A percentile compares a stretch with the other conserved stretches of the same genome.
These are phyloP conservation scores for Aleadryas rufinucha DNA, from an alignment of 2,113 vertebrate species.

Conservation along the genomic window DNA sequence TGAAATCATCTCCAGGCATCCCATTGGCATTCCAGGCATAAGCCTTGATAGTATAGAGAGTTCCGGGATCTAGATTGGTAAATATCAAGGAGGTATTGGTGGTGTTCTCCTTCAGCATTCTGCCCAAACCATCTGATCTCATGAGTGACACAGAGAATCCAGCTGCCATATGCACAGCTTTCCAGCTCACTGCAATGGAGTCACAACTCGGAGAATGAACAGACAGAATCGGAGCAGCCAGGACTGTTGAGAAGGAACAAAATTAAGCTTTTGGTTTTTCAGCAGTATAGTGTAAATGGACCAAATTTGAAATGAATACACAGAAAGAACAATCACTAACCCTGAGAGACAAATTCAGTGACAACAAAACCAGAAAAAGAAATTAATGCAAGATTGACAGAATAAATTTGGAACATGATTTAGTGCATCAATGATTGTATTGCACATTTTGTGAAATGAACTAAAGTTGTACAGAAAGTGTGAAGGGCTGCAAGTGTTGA, in stretches of 20 bases:
- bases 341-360: not conserved
- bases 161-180: slow-evolving; percentile 74
- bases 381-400: not conserved
- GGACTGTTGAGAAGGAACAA: slow-evolving; percentile 68
- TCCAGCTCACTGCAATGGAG: slow-evolving; percentile 81
- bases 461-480: not conserved
- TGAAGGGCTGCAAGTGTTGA: not conserved
- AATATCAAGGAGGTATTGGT: slow-evolving; percentile 76
- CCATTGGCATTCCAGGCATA: slow-evolving; percentile 82
- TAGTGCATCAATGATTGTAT: not conserved
- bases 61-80: slow-evolving; percentile 77
- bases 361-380: not conserved
- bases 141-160: slow-evolving; percentile 83
- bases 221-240: slow-evolving; percentile 76
- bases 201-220: slow-evolving; percentile 72
- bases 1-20: slow-evolving; percentile 81
- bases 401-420: not conserved
- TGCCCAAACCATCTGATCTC: slow-evolving; percentile 76
- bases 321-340: not conserved
- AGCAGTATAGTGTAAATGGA: not conserved
- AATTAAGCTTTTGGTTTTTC: not conserved
- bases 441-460: not conserved
- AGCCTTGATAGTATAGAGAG: slow-evolving; percentile 83
- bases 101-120: slow-evolving; percentile 79
- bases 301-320: not conserved